These are phyloP conservation scores for Micromys minutus DNA, from an alignment of 2,113 vertebrate species.

Conservation along the genomic window DNA sequence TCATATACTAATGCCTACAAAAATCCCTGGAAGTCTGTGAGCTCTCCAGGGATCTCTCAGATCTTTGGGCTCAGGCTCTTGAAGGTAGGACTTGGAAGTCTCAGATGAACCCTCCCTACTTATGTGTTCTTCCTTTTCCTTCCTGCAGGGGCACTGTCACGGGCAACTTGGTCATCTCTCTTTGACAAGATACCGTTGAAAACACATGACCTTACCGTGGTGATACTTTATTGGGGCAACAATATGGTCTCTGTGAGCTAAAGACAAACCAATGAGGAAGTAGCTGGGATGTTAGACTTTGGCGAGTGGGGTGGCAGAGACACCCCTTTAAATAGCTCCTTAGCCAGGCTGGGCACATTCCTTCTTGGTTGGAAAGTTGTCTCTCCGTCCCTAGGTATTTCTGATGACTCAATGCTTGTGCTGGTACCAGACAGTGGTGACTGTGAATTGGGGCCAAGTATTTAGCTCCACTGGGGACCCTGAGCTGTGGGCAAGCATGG, in stretches of 20 bases:
- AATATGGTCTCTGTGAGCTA: neutral
- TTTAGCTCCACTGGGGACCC: neutral
- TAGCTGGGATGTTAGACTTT: neutral
- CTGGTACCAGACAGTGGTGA: neutral
- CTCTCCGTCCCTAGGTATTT: neutral
- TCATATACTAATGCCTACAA: neutral
- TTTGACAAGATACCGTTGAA: neutral
- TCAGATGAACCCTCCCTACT: neutral
- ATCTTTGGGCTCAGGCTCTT: neutral
- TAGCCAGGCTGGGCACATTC: neutral
- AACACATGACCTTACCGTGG: neutral
- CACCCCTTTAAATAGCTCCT: neutral
- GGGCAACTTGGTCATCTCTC: neutral
- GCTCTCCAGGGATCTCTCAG: neutral
- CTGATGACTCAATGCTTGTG: neutral
- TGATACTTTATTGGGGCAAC: neutral
- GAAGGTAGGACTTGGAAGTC: neutral
- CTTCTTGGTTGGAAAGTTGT: neutral
- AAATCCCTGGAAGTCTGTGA: neutral
- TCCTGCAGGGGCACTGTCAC: neutral
- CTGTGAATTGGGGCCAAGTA: neutral
- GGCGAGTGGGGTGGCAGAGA: neutral
- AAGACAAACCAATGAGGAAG: neutral
- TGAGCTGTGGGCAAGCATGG: neutral
- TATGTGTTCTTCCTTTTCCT: accelerated